Evolutionary conservation across 2,113 vertebrate genomes (phyloP), one percentile per base, ranked within the genome.

Genomic region (Hylia prasina): DNA sequence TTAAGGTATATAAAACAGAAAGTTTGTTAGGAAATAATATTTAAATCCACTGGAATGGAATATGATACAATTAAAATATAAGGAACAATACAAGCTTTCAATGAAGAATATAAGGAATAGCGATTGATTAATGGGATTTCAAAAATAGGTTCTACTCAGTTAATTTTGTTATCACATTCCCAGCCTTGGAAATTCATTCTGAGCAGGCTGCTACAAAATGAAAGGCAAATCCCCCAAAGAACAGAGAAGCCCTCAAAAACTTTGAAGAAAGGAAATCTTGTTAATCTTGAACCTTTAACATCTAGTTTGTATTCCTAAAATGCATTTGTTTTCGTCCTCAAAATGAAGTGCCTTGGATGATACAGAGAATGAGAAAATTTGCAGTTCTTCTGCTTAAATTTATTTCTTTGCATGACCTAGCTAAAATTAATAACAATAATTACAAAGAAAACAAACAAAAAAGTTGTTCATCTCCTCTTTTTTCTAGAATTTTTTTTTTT

Each of bases 401-500:
- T 84, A 40, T 57, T 87, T 84, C 14, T 56, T 48, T 17, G 9
- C 4, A n/a, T 24, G 7, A 48, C 2, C 3, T 15, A 61, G 7
- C 8, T 66, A 27, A 47, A 65, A 70, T 30, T 25, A 61, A 58
- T 15, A 79, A 35, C 7, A 81, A 56, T 2, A 63, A 51, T 27
- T 20, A 28, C n/a, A 44, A 44, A 28, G 24, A 2, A 58, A 63
- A 47, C 23, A 51, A 28, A 28, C 71, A 51, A 40, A 40, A 44
- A 11, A 8, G 2, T 31, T 33, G 2, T 31, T 33, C 2, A 31
- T 50, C 6, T 79, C 2, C 7, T 2, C 1, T 58, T 82, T 85
- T 82, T 40, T 24, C 27, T 53, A 31, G 1, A 73, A 73, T n/a
- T 24, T 0, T 22, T 17, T 44, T 23, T 50, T 70, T 23, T 53